Conservation (phyloP, 2,888 invertebrate genomes). For the Acrocera orbiculus region DNA sequence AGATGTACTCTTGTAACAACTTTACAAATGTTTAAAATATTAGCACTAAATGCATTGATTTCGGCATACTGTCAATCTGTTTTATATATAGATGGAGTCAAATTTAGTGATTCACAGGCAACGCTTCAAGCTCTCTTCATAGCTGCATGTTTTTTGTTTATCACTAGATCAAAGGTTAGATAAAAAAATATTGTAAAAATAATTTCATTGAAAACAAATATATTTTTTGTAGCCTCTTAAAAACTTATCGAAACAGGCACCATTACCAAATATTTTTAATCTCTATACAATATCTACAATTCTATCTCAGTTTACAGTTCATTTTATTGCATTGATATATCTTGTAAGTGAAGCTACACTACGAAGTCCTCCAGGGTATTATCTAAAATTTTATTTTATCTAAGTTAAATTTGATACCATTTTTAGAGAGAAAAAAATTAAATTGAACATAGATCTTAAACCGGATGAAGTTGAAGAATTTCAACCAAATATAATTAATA, state of each 20-base stretch:
- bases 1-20: constrained; percentile 98
- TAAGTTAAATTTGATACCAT: neutral
- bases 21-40: constrained; percentile 99
- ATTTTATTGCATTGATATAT: constrained; percentile 80
- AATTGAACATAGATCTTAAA: constrained; percentile 38
- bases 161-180: constrained; percentile 85
- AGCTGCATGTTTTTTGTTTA: constrained; percentile 94
- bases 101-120: constrained; percentile 94
- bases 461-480: constrained; percentile 68
- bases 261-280: constrained; percentile 97
- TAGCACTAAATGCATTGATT: constrained; percentile 93
- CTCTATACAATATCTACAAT: constrained; percentile 93
- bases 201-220: neutral
- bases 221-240: constrained; percentile 58
- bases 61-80: constrained; percentile 98
- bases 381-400: neutral
- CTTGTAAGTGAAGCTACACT: constrained; percentile 66
- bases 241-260: constrained; percentile 80
- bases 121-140: constrained; percentile 90
- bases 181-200: too few relatives aligned
- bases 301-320: constrained; percentile 82
- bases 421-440: constrained; percentile 41
- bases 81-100: constrained; percentile 92
- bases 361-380: constrained; percentile 50
- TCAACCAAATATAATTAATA: constrained; percentile 86